phyloP scores from a whole-genome alignment of 1,140 invertebrate genomes.

The Hylyphantes graminicola region DNA sequence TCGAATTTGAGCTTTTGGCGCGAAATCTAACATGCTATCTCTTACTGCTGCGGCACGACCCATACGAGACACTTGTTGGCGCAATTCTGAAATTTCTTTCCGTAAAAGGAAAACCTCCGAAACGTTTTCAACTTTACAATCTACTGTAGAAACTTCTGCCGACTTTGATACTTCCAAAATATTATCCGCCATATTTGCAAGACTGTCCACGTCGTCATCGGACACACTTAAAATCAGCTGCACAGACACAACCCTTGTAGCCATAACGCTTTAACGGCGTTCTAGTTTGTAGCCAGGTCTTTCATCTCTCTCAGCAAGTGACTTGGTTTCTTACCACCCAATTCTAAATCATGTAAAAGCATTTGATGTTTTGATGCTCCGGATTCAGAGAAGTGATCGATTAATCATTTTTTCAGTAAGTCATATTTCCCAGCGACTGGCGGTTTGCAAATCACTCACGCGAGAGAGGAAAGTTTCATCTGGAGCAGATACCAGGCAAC shows the following conservation, averaged over 20 bases:
- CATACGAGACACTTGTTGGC: neutral
- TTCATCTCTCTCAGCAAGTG: neutral
- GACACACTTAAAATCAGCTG: neutral
- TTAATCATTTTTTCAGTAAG: neutral
- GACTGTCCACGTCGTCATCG: neutral
- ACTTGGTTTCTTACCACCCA: neutral
- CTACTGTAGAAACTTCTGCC: neutral
- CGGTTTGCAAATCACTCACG: neutral
- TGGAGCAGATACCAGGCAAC: neutral
- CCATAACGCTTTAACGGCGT: neutral
- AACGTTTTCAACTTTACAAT: neutral
- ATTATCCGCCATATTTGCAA: neutral
- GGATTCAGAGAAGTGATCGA: neutral
- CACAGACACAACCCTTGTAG: neutral
- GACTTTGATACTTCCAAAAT: neutral
- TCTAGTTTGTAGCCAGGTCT: neutral
- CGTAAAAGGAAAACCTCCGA: neutral
- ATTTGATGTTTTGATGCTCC: neutral
- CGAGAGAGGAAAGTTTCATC: neutral
- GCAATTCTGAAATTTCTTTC: neutral
- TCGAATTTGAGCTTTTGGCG: no score
- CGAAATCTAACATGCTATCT: no score
- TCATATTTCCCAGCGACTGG: neutral
- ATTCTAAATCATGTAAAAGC: neutral
- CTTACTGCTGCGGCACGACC: neutral